A percentile compares a stretch with the other conserved stretches of the same genome.
Evolutionary conservation across 2,113 vertebrate species (phyloP).

Genomic region (Garra rufa): DNA sequence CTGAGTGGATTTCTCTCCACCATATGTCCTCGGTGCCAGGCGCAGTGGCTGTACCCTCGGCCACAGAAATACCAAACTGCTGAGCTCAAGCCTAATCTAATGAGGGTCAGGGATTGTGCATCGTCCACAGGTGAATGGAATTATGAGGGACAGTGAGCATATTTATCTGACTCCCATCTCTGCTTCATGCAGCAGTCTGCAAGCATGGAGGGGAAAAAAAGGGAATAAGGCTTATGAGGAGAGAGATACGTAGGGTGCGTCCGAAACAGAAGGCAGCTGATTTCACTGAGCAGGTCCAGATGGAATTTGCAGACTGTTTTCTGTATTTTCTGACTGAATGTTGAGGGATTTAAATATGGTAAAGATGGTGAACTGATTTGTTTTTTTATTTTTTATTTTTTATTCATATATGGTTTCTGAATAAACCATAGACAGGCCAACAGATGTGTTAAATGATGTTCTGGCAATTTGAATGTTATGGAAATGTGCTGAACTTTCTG

Average conservation of each 20-base stretch:
- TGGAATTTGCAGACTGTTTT: conserved; percentile 12
- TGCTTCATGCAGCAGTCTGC: background rate
- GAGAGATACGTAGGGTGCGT: background rate
- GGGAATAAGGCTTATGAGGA: background rate
- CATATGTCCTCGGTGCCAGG: background rate
- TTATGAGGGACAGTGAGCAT: background rate
- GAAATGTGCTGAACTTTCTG: background rate
- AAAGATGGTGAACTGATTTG: background rate
- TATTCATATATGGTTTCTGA: background rate
- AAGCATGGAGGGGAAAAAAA: conserved; percentile 2
- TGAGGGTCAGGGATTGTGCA: conserved; percentile 24
- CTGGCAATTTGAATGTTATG: background rate
- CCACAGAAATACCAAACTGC: background rate
- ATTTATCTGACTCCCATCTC: conserved; percentile 10
- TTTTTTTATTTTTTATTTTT: background rate
- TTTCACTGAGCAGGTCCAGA: conserved; percentile 1
- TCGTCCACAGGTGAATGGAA: conserved; percentile 17
- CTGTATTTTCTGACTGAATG: background rate
- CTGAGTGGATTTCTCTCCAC: background rate
- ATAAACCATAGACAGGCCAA: background rate
- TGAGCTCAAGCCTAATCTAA: conserved; percentile 1
- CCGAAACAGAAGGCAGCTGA: conserved; percentile 1
- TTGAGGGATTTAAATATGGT: background rate
- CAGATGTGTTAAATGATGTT: background rate
- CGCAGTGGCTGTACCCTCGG: background rate